These are phyloP conservation scores for Prosopocoilus inquinatus DNA, from an alignment of 2,888 invertebrate species.

Conservation along the genomic window DNA sequence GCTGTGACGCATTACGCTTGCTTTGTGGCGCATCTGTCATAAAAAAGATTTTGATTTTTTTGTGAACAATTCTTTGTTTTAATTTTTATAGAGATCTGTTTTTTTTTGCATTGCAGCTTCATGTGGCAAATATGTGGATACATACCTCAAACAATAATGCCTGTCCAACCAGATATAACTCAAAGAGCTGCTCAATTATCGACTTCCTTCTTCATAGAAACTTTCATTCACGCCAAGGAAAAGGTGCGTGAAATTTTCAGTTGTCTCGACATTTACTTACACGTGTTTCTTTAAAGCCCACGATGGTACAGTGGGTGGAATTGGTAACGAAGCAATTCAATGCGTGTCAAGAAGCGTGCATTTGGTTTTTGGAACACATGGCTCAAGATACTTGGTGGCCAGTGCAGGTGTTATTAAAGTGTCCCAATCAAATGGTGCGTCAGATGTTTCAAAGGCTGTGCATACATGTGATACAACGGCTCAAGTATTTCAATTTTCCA, in stretches of 20 bases:
- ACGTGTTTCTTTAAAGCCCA: conserved; percentile 60
- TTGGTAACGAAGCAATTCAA: conserved; percentile 92
- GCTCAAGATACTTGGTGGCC: conserved; percentile 95
- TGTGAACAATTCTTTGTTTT: background rate
- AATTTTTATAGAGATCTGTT: background rate
- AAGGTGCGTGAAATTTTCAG: conserved; percentile 59
- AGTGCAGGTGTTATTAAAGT: conserved; percentile 86
- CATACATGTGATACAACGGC: conserved; percentile 90
- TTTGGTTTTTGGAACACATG: conserved; percentile 93
- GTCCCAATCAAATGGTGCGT: conserved; percentile 94
- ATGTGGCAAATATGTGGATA: conserved; percentile 96
- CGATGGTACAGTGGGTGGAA: conserved; percentile 95
- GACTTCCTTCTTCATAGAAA: conserved; percentile 93
- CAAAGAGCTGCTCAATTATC: conserved; percentile 85
- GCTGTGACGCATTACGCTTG: too few relatives aligned
- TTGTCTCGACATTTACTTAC: background rate
- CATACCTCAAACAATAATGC: conserved; percentile 84
- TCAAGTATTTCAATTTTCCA: conserved; percentile 57
- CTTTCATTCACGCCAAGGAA: conserved; percentile 95
- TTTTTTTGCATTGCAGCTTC: conserved; percentile 61
- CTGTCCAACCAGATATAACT: conserved; percentile 75
- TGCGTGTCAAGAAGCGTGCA: conserved; percentile 82
- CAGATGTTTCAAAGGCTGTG: conserved; percentile 96
- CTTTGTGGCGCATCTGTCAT: too few relatives aligned
- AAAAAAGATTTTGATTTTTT: too few relatives aligned